Conservation (phyloP, 2,113 vertebrate species). For the Grammomys surdaster region DNA sequence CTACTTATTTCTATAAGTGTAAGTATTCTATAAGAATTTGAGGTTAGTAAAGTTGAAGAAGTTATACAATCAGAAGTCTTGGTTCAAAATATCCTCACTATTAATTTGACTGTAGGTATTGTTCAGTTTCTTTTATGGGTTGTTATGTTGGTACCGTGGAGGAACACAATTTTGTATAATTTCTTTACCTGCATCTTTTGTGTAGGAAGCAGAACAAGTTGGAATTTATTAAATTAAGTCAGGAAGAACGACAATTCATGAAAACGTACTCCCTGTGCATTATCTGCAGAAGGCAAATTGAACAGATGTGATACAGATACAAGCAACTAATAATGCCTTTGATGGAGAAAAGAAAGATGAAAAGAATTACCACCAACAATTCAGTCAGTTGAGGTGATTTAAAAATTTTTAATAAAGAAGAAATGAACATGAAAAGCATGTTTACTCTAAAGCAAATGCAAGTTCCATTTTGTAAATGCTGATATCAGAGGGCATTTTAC, state of each 20-base stretch:
- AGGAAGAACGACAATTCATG: not conserved
- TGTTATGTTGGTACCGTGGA: not conserved
- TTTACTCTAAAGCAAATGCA: constrained; percentile 21
- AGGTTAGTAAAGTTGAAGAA: accelerated
- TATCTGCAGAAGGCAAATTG: not conserved
- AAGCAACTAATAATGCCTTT: not conserved
- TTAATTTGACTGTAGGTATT: not conserved
- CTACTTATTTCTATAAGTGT: too few relatives aligned
- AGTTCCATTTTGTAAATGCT: constrained; percentile 39
- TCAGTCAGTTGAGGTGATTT: not conserved
- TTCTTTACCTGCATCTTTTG: not conserved
- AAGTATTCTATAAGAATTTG: not conserved
- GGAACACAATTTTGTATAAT: not conserved
- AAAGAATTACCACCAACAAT: not conserved
- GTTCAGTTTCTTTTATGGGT: accelerated
- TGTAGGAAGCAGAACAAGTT: not conserved
- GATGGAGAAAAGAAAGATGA: not conserved
- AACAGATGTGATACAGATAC: not conserved
- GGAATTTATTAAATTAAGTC: not conserved
- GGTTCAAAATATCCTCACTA: not conserved
- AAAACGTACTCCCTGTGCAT: not conserved
- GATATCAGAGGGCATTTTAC: not conserved
- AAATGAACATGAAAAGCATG: not conserved
- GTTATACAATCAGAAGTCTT: not conserved
- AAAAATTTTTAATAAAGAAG: not conserved